Conservation (phyloP, 2,113 vertebrate species). For the Austrofundulus limnaeus region DNA sequence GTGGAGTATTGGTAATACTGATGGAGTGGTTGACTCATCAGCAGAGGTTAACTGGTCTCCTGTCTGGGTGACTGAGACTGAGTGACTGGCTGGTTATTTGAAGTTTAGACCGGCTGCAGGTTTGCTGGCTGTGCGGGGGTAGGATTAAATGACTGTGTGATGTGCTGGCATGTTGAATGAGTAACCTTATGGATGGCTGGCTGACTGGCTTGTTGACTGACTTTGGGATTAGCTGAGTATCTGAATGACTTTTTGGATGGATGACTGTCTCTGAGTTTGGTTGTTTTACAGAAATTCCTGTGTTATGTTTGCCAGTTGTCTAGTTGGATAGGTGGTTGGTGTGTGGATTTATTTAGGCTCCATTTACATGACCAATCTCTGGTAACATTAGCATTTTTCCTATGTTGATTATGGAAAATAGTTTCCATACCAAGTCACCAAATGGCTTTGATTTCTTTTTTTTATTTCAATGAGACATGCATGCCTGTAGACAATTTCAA, state of each 20-base stretch:
- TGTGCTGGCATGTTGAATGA: constrained; percentile 45
- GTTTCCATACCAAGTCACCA: too few relatives aligned
- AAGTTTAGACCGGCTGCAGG: constrained; percentile 40
- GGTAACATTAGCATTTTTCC: too few relatives aligned
- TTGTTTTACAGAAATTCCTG: constrained; percentile 15
- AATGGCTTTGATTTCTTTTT: too few relatives aligned
- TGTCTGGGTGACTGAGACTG: constrained; percentile 45
- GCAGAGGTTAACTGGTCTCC: constrained; percentile 70
- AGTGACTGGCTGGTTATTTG: constrained; percentile 63
- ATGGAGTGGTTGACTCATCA: constrained; percentile 54
- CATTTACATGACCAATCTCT: too few relatives aligned
- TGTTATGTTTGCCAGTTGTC: constrained; percentile 21
- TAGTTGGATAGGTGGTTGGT: constrained; percentile 7
- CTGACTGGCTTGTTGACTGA: constrained; percentile 48
- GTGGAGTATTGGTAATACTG: constrained; percentile 51
- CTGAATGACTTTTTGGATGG: constrained; percentile 51
- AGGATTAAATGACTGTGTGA: constrained; percentile 47
- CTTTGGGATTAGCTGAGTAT: constrained; percentile 48
- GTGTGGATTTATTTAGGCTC: constrained; percentile 3
- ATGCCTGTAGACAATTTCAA: too few relatives aligned
- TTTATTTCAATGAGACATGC: too few relatives aligned
- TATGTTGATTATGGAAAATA: too few relatives aligned
- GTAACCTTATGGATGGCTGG: constrained; percentile 46
- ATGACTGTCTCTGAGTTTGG: constrained; percentile 41
- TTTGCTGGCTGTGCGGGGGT: constrained; percentile 31